Evolutionary conservation across 2,888 invertebrate genomes (phyloP).

Genomic region (Dolichopus griseipennis): DNA sequence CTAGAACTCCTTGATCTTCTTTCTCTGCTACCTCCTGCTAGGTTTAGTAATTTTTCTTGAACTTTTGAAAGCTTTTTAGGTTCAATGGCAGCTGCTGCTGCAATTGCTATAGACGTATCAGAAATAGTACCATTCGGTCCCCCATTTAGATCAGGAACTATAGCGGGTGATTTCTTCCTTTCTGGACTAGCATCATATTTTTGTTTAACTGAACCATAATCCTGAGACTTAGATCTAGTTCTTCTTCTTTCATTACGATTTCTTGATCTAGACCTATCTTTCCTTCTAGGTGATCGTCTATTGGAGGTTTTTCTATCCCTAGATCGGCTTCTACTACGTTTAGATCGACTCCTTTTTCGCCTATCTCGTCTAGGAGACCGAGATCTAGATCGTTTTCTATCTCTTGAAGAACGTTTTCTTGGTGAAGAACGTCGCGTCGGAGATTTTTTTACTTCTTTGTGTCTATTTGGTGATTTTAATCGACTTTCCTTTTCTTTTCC

Average conservation of each 20-base stretch:
- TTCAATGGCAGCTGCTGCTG: slow-evolving; percentile 20
- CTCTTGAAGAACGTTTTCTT: slow-evolving; percentile 28
- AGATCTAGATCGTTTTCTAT: slow-evolving; percentile 29
- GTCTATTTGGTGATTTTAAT: slow-evolving; percentile 16
- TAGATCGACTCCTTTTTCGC: slow-evolving; percentile 27
- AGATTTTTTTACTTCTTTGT: slow-evolving; percentile 28
- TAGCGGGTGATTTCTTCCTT: slow-evolving; percentile 13
- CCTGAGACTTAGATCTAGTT: slow-evolving; percentile 29
- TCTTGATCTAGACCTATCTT: slow-evolving; percentile 20
- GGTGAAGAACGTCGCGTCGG: slow-evolving; percentile 29
- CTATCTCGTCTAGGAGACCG: slow-evolving; percentile 24
- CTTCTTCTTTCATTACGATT: slow-evolving; percentile 22
- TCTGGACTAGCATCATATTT: slow-evolving; percentile 23
- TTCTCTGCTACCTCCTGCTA: slow-evolving; percentile 46
- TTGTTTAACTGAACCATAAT: slow-evolving; percentile 8
- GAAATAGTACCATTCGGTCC: neutral
- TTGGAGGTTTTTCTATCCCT: slow-evolving; percentile 28
- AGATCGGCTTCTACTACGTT: slow-evolving; percentile 25
- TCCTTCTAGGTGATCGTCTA: slow-evolving; percentile 25
- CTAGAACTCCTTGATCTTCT: slow-evolving; percentile 23
- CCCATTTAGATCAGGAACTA: slow-evolving; percentile 33
- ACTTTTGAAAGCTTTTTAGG: slow-evolving; percentile 45
- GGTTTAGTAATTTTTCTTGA: slow-evolving; percentile 54
- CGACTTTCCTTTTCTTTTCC: slow-evolving; percentile 16
- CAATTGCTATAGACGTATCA: slow-evolving; percentile 21